Base-by-base conservation (phyloP, 1,140 invertebrate genomes). In the Procambarus virginalis region DNA sequence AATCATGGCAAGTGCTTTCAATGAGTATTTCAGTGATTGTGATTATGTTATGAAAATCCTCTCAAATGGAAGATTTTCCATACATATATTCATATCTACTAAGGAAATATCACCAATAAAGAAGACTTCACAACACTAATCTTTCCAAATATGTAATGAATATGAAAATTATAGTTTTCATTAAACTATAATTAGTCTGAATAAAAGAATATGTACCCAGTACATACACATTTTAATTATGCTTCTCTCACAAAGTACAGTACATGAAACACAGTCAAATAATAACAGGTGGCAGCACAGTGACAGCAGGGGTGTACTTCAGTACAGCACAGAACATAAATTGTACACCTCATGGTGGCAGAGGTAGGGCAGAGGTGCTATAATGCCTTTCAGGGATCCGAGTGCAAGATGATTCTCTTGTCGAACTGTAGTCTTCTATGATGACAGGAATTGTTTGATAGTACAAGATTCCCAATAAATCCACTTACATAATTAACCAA, bases 331-430 rank as follows among this genome's bases (percentile, higher is more conserved):
- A 20, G 60, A 20, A 64, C 4, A 55, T 55, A 1, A 55, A 55
- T 64, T 64, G 12, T 64, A 20, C 14, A 9, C 34, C 22, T 34
- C 68, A 20, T 73, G 22, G 45, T 68, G 58, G 58, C 3, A n/a
- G 58, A 68, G 80, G 80, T 68, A 64, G 58, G 80, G 60, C 80
- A 82, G 79, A 46, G n/a, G 68, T 64, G n/a, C 80, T 73, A 73
- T 34, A 9, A 6, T 73, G 22, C 22, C n/a, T 73, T 34, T 34
- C 20, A 8, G 20, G 20, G 22, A 73, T 8, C 10, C 8, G 22
- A 6, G 68, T 73, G n/a, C 22, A 73, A 34, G n/a, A 34, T 73
- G 10, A 68, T 68, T 20, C 20, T 68, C 20, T 4, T 12, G 17
- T 73, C 6, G 34, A 73, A n/a, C 68, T 73, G 68, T 9, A 4